A percentile compares a stretch with the other conserved stretches of the same genome.
These are phyloP conservation scores for Mus pahari DNA, from an alignment of 2,113 vertebrate genomes.

Conservation along the genomic window DNA sequence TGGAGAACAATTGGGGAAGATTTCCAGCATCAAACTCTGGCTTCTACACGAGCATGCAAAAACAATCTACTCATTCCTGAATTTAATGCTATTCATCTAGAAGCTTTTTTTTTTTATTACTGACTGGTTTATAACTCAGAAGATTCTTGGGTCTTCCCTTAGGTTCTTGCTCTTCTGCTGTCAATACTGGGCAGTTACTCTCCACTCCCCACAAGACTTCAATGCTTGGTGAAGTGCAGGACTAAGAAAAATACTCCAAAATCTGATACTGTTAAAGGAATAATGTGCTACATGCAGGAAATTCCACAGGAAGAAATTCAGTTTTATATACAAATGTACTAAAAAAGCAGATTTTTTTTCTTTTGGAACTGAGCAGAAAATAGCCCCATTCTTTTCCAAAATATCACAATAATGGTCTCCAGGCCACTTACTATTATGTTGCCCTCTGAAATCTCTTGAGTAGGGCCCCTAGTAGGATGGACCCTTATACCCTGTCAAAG, in stretches of 20 bases:
- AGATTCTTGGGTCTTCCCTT: not conserved
- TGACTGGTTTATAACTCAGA: not conserved
- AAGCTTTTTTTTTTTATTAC: not conserved
- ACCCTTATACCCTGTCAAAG: not conserved
- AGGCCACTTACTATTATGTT: not conserved
- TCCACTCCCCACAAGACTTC: too few species aligned
- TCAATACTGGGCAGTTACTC: fast-evolving
- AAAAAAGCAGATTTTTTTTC: not conserved
- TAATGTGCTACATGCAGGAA: too few species aligned
- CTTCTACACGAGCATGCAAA: not conserved
- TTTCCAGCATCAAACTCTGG: not conserved
- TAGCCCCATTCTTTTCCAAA: not conserved
- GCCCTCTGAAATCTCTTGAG: not conserved
- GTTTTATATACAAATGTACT: not conserved
- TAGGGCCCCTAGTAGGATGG: not conserved
- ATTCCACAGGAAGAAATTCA: not conserved
- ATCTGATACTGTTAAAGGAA: not conserved
- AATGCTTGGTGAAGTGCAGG: too few species aligned
- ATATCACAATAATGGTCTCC: not conserved
- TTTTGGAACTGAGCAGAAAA: not conserved
- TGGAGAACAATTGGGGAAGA: not conserved
- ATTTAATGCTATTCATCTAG: not conserved
- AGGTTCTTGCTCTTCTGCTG: not conserved
- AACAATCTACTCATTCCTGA: not conserved
- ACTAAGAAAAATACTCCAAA: not conserved